Base-by-base conservation (phyloP, 2,888 invertebrate species). In the Tetheella fluctuosa region DNA sequence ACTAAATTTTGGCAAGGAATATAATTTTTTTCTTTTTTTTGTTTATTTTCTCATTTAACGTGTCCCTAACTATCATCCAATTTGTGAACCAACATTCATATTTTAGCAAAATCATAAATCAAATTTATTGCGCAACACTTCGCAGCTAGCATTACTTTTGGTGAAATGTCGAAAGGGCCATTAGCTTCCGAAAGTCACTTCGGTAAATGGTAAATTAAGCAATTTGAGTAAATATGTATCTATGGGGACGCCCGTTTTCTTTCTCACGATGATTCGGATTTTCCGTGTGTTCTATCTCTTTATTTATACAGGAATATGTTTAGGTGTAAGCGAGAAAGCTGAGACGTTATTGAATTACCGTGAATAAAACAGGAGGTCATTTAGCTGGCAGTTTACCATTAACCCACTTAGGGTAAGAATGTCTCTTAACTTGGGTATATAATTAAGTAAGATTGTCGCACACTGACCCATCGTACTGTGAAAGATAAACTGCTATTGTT, bases 141-240 rank as follows among this genome's bases (percentile, higher is more conserved):
- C 55, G 37, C n/a, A 55, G 17, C 37, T 15, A 34, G 30, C 58
- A 55, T 64, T 58, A 61, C 59, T 63, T 48, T 34, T 39, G 55
- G 59, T 25, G 57, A 28, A 60, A 20, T 67, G 68, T 67, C 73
- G 74, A 80, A 74, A 79, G 76, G 68, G 55, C 75, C 71, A 80
- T 80, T 81, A 82, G 66, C 74, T 75, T 72, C 64, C 68, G 58
- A 48, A 71, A 73, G 70, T 71, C 74, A 74, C 76, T 73, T 72
- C 65, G 66, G 74, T 73, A 71, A 74, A 78, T 74, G 73, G 73
- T 70, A 70, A 77, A 76, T 79, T 78, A 77, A 74, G 77, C 71
- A 71, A 74, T 80, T 80, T 79, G 58, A 64, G 68, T 69, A 64
- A 68, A 69, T 62, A 71, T 68, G 64, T 67, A 67, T 64, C 65